Conservation (phyloP, 2,888 invertebrate species). For the Linnaemya tessellans region DNA sequence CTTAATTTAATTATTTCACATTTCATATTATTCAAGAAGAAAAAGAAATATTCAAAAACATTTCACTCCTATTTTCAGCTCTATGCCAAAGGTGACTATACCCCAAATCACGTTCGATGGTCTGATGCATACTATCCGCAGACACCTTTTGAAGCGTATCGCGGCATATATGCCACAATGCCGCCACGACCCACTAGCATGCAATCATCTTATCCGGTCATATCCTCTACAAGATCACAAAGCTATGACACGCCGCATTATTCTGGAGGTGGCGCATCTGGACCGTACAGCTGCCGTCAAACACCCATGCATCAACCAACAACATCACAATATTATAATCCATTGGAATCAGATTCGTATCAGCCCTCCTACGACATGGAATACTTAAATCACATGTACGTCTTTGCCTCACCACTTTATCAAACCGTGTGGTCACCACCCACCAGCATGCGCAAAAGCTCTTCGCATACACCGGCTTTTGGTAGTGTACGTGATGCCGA, state of each 20-base stretch:
- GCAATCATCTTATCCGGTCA: conserved; percentile 75
- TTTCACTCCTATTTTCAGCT: conserved; percentile 77
- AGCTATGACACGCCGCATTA: conserved; percentile 81
- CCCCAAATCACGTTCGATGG: conserved; percentile 86
- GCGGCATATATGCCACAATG: conserved; percentile 84
- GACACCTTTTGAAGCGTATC: conserved; percentile 86
- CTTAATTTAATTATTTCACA: too few relatives aligned
- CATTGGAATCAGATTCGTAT: conserved; percentile 83
- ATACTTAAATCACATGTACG: conserved; percentile 82
- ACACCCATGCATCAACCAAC: conserved; percentile 82
- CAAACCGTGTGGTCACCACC: conserved; percentile 83
- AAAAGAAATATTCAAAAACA: background rate
- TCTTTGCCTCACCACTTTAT: conserved; percentile 83
- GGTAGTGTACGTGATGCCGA: conserved; percentile 82
- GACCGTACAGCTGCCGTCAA: conserved; percentile 83
- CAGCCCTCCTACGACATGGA: conserved; percentile 83
- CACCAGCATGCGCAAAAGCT: conserved; percentile 81
- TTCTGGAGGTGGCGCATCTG: conserved; percentile 77
- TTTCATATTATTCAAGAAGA: too few relatives aligned
- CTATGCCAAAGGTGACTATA: conserved; percentile 87
- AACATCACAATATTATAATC: conserved; percentile 82
- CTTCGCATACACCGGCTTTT: conserved; percentile 82
- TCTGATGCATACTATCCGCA: conserved; percentile 87
- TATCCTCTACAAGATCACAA: conserved; percentile 79
- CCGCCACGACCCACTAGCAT: conserved; percentile 80